Percentiles rank a stretch among this genome's conserved stretches.
Conservation (phyloP, 2,888 invertebrate genomes). For the Dioctria rufipes region DNA sequence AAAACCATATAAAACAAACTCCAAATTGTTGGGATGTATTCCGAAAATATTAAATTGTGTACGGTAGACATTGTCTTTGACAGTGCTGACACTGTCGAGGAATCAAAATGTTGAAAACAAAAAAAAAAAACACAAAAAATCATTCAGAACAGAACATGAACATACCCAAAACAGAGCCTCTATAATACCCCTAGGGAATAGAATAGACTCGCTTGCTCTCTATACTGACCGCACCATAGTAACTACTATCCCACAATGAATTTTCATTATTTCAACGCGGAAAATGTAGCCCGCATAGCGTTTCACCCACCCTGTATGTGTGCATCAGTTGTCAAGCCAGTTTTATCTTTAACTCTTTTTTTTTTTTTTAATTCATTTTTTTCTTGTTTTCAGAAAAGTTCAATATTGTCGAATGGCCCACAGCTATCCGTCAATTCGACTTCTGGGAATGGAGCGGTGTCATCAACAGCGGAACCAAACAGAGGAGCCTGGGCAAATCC, state of each 20-base stretch:
- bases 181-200: background rate
- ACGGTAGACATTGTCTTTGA: constrained; percentile 11
- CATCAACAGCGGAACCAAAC: constrained; percentile 2
- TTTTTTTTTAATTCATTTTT: constrained; percentile 10
- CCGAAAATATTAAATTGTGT: constrained; percentile 25
- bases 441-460: constrained; percentile 44
- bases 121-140: background rate
- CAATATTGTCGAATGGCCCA: constrained; percentile 59
- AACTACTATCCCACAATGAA: constrained; percentile 3
- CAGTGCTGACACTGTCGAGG: constrained; percentile 17
- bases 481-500: constrained; percentile 62
- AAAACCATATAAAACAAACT: too few relatives aligned
- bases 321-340: constrained; percentile 51
- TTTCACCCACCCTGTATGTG: constrained; percentile 15
- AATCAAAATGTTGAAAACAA: constrained; percentile 5
- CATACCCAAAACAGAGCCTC: background rate
- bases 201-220: background rate
- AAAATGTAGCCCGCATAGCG: constrained; percentile 23
- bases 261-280: constrained; percentile 13
- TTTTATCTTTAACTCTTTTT: constrained; percentile 52
- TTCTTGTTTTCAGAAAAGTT: constrained; percentile 59
- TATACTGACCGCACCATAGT: background rate
- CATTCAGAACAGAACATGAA: background rate
- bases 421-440: constrained; percentile 59
- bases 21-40: constrained; percentile 11